A percentile compares a stretch with the other conserved stretches of the same genome.
These are phyloP conservation scores for Pterocles burchelli DNA, from an alignment of 2,113 vertebrate species.

Conservation along the genomic window DNA sequence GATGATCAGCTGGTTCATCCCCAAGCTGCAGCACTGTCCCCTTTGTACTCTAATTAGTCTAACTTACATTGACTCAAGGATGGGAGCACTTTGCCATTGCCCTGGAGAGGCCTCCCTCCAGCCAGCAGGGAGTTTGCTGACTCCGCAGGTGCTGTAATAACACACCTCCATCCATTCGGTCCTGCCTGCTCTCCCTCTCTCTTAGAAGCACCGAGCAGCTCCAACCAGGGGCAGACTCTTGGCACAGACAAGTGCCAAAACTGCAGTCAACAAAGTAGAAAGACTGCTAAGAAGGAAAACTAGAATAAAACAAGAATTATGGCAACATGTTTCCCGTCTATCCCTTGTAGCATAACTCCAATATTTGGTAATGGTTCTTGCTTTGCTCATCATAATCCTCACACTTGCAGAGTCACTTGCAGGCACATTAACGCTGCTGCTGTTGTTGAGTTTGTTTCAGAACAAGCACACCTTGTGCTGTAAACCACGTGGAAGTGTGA, in stretches of 20 bases:
- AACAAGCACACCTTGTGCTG: background rate
- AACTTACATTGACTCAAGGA: background rate
- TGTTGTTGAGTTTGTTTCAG: background rate
- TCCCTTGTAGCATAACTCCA: rapidly evolving
- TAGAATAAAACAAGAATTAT: background rate
- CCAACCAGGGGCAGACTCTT: background rate
- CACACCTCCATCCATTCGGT: background rate
- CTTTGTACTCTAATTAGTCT: background rate
- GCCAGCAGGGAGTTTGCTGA: background rate
- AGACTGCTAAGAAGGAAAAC: background rate
- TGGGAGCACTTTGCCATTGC: background rate
- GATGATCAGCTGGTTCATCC: background rate
- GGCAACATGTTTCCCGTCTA: background rate
- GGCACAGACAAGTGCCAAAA: background rate
- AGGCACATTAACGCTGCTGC: background rate
- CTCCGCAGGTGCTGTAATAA: background rate
- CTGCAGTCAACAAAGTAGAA: background rate
- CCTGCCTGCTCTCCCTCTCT: background rate
- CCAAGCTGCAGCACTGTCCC: background rate
- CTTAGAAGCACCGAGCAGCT: background rate
- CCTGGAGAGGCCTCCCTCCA: background rate
- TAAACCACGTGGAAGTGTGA: background rate
- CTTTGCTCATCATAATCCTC: background rate
- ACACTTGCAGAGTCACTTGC: background rate
- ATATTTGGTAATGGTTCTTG: rapidly evolving